These are phyloP conservation scores for Hippopotamyrus pictus DNA, from an alignment of 2,797 vertebrate species.

Conservation along the genomic window DNA sequence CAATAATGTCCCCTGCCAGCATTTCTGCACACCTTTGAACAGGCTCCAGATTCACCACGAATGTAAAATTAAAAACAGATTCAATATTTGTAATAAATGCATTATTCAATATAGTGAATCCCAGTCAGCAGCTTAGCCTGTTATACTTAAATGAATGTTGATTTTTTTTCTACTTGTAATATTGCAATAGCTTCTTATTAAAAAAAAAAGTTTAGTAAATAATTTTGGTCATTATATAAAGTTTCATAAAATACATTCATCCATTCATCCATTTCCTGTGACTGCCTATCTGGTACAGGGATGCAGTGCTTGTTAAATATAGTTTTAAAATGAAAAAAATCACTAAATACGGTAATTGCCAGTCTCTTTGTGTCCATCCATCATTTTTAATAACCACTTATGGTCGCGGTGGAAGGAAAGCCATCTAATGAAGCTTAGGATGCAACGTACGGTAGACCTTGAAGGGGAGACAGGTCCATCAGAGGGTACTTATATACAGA, in stretches of 20 bases:
- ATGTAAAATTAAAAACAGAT: neutral
- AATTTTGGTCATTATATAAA: neutral
- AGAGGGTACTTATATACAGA: neutral
- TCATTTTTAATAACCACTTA: conserved; percentile 6
- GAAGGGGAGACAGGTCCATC: neutral
- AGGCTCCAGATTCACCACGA: neutral
- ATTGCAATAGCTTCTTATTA: neutral
- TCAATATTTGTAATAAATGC: neutral
- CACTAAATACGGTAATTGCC: neutral
- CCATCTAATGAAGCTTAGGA: neutral
- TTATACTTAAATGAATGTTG: neutral
- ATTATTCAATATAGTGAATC: neutral
- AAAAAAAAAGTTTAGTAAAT: neutral
- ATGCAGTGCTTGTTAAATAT: neutral
- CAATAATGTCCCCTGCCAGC: neutral
- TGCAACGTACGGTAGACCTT: neutral
- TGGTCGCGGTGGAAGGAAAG: neutral
- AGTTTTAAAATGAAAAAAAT: neutral
- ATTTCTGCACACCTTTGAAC: neutral
- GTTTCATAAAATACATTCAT: neutral
- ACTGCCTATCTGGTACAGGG: neutral
- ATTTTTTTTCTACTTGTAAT: neutral
- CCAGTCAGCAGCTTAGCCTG: neutral
- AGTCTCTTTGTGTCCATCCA: neutral
- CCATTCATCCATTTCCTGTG: neutral